phyloP scores from a whole-genome alignment of 2,888 invertebrate species.

The Holacanthella duospinosa region DNA sequence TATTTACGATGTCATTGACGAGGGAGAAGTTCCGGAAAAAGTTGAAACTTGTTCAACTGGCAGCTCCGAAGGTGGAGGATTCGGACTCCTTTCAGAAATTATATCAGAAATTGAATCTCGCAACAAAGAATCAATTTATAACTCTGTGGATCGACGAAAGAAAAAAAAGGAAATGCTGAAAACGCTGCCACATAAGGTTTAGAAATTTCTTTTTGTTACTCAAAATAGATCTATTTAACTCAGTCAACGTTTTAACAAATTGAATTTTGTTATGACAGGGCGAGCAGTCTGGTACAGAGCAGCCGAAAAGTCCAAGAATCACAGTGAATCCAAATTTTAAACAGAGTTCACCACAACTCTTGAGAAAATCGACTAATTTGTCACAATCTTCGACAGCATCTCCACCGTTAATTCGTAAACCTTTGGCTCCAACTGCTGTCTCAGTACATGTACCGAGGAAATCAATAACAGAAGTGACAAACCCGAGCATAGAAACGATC shows the following conservation, averaged over 20 bases:
- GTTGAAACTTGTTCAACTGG: constrained; percentile 41
- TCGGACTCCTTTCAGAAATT: constrained; percentile 73
- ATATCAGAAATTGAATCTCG: constrained; percentile 76
- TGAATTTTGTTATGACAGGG: not conserved
- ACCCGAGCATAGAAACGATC: not conserved
- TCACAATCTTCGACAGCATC: not conserved
- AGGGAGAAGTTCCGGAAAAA: constrained; percentile 24
- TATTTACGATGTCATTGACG: constrained; percentile 35
- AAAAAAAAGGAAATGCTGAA: constrained; percentile 25
- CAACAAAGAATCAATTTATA: constrained; percentile 74
- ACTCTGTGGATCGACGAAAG: constrained; percentile 31
- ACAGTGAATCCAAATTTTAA: constrained; percentile 8
- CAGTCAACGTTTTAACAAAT: not conserved
- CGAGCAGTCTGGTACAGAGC: not conserved
- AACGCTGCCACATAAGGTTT: not conserved
- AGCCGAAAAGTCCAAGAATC: constrained; percentile 1
- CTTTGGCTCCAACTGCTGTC: not conserved
- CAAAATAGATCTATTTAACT: not conserved
- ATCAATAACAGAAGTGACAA: too few species aligned
- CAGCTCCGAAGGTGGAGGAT: constrained; percentile 55
- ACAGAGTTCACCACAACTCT: not conserved
- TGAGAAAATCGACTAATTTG: not conserved
- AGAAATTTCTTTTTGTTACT: too few species aligned
- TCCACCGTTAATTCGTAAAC: not conserved
- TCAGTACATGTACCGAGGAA: too few species aligned